Evolutionary conservation across 1,140 invertebrate genomes (phyloP).

Genomic region (Bombus superbus): DNA sequence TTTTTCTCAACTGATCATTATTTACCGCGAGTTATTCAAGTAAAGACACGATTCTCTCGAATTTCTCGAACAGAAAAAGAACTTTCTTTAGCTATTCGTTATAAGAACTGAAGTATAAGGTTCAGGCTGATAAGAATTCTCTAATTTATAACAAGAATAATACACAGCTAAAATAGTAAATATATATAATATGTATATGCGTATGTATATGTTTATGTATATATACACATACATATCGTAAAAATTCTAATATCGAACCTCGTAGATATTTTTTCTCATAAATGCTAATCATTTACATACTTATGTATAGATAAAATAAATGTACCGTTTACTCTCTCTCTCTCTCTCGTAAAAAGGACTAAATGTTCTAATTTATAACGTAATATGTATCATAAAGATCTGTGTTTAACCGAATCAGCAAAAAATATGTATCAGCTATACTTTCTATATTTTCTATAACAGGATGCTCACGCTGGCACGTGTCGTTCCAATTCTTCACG

Average conservation of each 20-base stretch:
- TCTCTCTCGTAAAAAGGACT: constrained; percentile 13
- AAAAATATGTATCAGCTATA: constrained; percentile 25
- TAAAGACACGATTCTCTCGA: not conserved
- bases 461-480: constrained; percentile 53
- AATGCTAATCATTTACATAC: constrained; percentile 18
- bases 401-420: constrained; percentile 56
- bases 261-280: constrained; percentile 30
- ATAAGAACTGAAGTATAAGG: not conserved
- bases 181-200: not conserved
- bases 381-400: constrained; percentile 34
- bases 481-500: constrained; percentile 48
- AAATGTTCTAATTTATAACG: constrained; percentile 25
- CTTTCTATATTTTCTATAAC: constrained; percentile 54
- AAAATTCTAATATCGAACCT: constrained; percentile 65
- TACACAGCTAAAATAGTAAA: constrained; percentile 4
- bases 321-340: constrained; percentile 41
- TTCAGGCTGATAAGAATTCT: not conserved
- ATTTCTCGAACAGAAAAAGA: not conserved
- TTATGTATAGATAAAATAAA: constrained; percentile 52
- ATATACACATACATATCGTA: constrained; percentile 33
- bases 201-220: not conserved
- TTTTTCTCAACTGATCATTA: not conserved
- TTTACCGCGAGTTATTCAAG: not conserved
- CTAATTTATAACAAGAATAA: constrained; percentile 34
- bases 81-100: not conserved